Base-by-base conservation (phyloP, 1,140 invertebrate species). In the Eurosta solidaginis region DNA sequence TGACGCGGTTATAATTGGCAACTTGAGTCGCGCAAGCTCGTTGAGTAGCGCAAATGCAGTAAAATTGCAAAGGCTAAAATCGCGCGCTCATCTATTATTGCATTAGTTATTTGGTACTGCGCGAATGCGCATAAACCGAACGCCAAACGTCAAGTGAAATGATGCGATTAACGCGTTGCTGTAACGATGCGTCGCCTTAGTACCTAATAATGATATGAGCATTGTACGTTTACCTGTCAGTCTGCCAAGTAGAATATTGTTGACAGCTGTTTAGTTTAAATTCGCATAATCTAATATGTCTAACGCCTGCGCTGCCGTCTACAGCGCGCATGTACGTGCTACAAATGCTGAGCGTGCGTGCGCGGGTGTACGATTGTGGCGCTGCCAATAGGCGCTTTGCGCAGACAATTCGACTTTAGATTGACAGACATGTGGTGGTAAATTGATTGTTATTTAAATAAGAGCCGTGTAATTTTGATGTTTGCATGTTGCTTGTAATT, bases 281-380 rank as follows among this genome's bases (percentile, higher is more conserved):
- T 68, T 20, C 59, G 36, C 36, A 40, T 22, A 68, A 68, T 68
- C 59, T 68, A 68, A 68, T 68, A 20, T 68, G 33, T 20, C n/a
- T n/a, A 1, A 40, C 22, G 33, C 4, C 40, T 10, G 59, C 2
- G 5, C 40, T 33, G 10, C 17, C 29, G 12, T 68, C 6, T 63
- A 63, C 4, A 29, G 6, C 4, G 25, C 2, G 20, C 5, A 5
- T 20, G 59, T 68, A 36, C 59, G 59, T 68, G 59, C 59, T 29
- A 68, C 59, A 68, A 68, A 68, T 68, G 59, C 33, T 33, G 59
- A 68, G 59, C 59, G 36, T n/a, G 59, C 59, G 59, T 68, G 59
- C 59, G 59, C 40, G 59, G 59, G 59, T 42, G 36, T 29, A 40
- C 40, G 40, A 40, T 40, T 33, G n/a, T 42, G 3, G 36, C 4